Base-by-base conservation (phyloP, 2,113 vertebrate species). In the Pampusana beccarii region DNA sequence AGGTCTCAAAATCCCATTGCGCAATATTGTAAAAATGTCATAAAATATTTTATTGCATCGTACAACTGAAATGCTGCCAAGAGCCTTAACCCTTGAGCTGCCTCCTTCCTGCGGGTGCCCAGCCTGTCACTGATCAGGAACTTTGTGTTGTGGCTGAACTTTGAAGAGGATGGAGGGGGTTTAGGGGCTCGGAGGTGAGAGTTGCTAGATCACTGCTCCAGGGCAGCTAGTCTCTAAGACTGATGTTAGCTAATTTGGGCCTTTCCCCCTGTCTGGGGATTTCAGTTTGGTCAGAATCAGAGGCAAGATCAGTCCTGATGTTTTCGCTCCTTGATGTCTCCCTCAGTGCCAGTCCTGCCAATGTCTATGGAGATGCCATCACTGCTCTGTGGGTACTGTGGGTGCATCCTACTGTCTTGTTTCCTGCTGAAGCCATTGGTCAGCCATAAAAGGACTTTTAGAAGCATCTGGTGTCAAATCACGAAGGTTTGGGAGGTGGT, bases 41-140 rank as follows among this genome's bases (percentile, higher is more conserved):
- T 95, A 92, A 96, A 91, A 75, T 87, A 57, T 95, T 98, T 97
- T 96, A 95, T 81, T 67, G 91, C 64, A 14, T 88, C 12, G 23
- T 33, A 28, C 33, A 89, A 64, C 42, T 75, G 42, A 87, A 69
- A 80, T 42, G 88, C 93, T 86, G 88, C 89, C 90, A 90, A 72
- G 60, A 93, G 82, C 74, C 33, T 97, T 96, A 97, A 97, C 94
- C 91, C 95, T 51, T 80, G 33, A 86, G 58, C 7, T 90, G 83
- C 94, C 84, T 93, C 60, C 50, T 72, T 54, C n/a, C 58, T 0
- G 0, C 0, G 4, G 44, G 9, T 46, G 31, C 74, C 87, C 60
- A 42, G 58, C 0, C 0, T 14, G 51, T 20, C 42, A 23, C 38
- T 16, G 8, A 9, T 3, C 36, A 12, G 74, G 38, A 69, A 6